Evolutionary conservation across 2,888 invertebrate genomes (phyloP).

Genomic region (Deladenus siricidicola): DNA sequence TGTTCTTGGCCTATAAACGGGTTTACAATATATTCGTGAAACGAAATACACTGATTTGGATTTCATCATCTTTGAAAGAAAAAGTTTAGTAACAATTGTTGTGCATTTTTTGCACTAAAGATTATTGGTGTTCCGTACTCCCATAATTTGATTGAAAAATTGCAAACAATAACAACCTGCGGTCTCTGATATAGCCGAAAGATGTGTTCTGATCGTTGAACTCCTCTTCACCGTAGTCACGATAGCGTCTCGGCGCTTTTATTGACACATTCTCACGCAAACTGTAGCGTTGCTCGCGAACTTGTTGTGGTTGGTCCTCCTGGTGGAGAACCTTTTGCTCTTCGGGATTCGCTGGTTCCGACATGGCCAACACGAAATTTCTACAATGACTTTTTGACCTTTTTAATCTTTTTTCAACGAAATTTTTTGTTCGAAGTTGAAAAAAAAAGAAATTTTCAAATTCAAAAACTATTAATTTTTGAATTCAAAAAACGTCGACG

Average conservation of each 20-base stretch:
- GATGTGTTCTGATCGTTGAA: neutral
- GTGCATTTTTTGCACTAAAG: too few species aligned
- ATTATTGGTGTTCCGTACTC: too few species aligned
- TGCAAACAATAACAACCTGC: neutral
- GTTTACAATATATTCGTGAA: too few species aligned
- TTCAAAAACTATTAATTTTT: neutral
- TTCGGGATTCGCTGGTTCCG: too few species aligned
- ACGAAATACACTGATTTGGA: too few species aligned
- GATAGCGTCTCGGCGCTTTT: slow-evolving; percentile 8
- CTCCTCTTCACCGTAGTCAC: slow-evolving; percentile 4
- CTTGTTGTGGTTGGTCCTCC: neutral
- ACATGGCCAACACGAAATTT: too few species aligned
- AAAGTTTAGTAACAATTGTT: too few species aligned
- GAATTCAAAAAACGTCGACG: neutral
- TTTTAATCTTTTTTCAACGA: too few species aligned
- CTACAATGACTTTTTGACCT: too few species aligned
- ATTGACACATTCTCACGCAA: neutral
- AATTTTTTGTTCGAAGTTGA: neutral
- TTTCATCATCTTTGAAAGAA: too few species aligned
- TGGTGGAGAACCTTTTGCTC: too few species aligned
- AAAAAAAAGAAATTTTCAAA: neutral
- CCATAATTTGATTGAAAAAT: neutral
- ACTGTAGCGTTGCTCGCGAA: slow-evolving; percentile 6
- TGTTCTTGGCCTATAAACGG: neutral
- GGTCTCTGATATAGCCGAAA: neutral